phyloP scores from a whole-genome alignment of 2,113 vertebrate species.

The Peromyscus leucopus region DNA sequence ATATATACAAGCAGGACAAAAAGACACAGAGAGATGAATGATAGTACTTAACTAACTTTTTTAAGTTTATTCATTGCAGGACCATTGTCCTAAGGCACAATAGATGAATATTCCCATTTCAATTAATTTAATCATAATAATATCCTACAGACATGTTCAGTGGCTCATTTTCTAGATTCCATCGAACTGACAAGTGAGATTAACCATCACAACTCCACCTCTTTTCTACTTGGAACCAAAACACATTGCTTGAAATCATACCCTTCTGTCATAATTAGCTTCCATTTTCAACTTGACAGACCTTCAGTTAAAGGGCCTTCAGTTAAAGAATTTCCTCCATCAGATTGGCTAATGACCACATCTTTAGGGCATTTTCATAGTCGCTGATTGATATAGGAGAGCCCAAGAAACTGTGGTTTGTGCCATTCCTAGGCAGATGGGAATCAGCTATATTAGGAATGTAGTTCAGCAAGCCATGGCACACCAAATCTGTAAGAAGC shows the following conservation, averaged over 20 bases:
- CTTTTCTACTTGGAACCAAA: not conserved
- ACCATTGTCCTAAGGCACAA: not conserved
- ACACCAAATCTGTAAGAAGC: not conserved
- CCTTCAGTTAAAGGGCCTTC: too few species aligned
- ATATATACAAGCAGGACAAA: rapidly evolving
- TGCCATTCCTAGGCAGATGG: not conserved
- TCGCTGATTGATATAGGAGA: not conserved
- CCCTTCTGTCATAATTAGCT: not conserved
- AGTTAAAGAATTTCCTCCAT: not conserved
- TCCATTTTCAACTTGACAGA: not conserved
- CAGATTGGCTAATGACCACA: not conserved
- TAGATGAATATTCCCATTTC: not conserved
- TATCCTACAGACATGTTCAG: not conserved
- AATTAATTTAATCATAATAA: not conserved
- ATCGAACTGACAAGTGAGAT: not conserved
- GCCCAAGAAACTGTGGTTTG: not conserved
- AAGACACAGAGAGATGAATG: not conserved
- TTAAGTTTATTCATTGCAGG: not conserved
- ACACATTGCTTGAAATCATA: not conserved
- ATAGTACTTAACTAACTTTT: not conserved
- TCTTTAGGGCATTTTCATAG: not conserved
- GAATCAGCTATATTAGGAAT: not conserved
- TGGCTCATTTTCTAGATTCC: not conserved
- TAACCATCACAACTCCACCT: not conserved
- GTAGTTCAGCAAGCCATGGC: not conserved